Conservation (phyloP, 1,140 invertebrate genomes). For the Pseudomyrmex pallidus region DNA sequence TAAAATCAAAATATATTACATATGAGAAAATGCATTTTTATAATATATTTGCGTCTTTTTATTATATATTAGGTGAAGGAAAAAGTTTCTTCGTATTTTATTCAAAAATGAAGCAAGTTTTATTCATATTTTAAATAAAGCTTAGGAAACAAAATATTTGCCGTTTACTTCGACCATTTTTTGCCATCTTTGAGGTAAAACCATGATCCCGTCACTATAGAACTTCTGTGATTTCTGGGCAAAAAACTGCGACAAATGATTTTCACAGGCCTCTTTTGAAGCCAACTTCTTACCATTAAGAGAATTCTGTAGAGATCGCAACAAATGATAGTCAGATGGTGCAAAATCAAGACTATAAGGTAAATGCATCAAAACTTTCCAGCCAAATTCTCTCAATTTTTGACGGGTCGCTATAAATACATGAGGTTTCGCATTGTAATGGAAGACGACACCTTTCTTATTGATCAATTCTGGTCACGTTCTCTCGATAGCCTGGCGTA, state of each 20-base stretch:
- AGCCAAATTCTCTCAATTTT: slow-evolving; percentile 22
- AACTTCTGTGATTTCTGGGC: not conserved
- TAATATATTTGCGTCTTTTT: not conserved
- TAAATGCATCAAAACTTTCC: slow-evolving; percentile 6
- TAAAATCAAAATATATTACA: slow-evolving; percentile 24
- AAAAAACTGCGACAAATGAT: slow-evolving; percentile 8
- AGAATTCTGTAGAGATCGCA: slow-evolving; percentile 7
- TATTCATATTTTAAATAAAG: no score
- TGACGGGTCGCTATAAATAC: not conserved
- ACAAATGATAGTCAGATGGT: not conserved
- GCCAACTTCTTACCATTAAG: slow-evolving; percentile 2
- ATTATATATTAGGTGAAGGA: no score
- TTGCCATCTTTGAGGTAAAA: no score
- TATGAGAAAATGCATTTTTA: slow-evolving; percentile 62
- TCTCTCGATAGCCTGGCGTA: no score
- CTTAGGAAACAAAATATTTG: no score
- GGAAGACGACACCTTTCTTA: no score
- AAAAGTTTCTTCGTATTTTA: no score
- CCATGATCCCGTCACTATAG: slow-evolving; percentile 3
- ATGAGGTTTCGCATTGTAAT: no score
- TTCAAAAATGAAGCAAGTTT: no score
- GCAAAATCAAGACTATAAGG: not conserved
- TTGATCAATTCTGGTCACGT: no score
- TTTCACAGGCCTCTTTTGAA: slow-evolving; percentile 6
- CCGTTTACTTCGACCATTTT: no score